phyloP scores from a whole-genome alignment of 1,140 invertebrate genomes.

The Oppia nitens region DNA sequence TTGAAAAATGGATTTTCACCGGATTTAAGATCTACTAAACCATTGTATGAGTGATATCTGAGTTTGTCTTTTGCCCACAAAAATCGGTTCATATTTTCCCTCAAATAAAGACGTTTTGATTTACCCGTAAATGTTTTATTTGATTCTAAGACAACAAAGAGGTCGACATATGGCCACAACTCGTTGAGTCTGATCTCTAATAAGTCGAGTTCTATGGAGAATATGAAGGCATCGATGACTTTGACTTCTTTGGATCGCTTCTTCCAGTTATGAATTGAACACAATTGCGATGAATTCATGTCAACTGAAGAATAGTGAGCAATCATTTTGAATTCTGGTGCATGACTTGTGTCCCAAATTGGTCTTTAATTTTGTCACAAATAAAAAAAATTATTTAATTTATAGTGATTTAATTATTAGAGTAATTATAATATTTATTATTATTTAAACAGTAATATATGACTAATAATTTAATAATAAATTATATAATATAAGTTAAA shows the following conservation, averaged over 20 bases:
- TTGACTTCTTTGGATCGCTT: not conserved
- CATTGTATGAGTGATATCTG: not conserved
- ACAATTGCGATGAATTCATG: not conserved
- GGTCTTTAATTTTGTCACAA: not conserved
- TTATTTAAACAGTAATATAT: not conserved
- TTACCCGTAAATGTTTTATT: slow-evolving; percentile 1
- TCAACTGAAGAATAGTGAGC: not conserved
- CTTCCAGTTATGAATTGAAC: not conserved
- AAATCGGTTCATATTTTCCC: not conserved
- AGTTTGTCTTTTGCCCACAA: slow-evolving; percentile 2
- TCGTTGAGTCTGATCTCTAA: slow-evolving; percentile 6
- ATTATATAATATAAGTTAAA: too few species aligned
- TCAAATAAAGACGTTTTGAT: not conserved
- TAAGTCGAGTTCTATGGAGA: slow-evolving; percentile 11
- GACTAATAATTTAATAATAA: not conserved
- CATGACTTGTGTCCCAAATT: not conserved
- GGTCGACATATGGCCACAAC: slow-evolving; percentile 3
- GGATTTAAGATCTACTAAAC: not conserved
- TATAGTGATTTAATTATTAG: not conserved
- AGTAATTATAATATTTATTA: not conserved
- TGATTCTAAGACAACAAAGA: slow-evolving; percentile 6
- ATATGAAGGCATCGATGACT: slow-evolving; percentile 6
- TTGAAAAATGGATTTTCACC: slow-evolving; percentile 7
- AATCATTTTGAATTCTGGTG: not conserved
- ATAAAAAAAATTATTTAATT: not conserved